These are phyloP conservation scores for Rhabdornis inornatus DNA, from an alignment of 2,113 vertebrate species.

Conservation along the genomic window DNA sequence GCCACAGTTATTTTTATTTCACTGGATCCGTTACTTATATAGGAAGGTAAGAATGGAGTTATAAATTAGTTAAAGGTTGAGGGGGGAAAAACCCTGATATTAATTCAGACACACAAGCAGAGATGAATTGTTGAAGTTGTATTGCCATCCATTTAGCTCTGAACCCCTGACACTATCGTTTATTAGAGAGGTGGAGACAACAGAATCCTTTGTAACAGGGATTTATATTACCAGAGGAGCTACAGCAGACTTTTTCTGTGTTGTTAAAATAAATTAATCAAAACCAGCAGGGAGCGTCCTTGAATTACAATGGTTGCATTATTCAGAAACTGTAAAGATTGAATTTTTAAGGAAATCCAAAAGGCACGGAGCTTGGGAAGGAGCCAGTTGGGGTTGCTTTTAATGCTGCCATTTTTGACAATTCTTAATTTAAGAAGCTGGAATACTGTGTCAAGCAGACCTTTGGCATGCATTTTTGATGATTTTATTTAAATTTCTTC, in stretches of 20 bases:
- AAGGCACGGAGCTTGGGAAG: not conserved
- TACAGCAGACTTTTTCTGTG: constrained; percentile 19
- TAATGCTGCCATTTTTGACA: constrained; percentile 25
- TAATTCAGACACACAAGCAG: not conserved
- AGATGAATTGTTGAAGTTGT: not conserved
- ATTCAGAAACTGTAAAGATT: constrained; percentile 29
- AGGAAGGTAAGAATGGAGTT: not conserved
- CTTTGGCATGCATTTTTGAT: not conserved
- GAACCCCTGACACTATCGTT: not conserved
- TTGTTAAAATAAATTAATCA: constrained; percentile 61
- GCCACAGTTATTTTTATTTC: not conserved
- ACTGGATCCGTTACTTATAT: not conserved
- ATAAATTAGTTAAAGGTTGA: not conserved
- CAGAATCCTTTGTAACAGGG: constrained; percentile 16
- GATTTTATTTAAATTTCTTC: not conserved
- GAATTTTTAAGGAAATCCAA: constrained; percentile 44
- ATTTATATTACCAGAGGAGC: constrained; percentile 21
- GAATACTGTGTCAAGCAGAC: not conserved
- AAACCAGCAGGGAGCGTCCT: constrained; percentile 20
- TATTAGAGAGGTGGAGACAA: constrained; percentile 16
- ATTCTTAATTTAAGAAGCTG: not conserved
- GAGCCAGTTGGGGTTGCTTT: not conserved
- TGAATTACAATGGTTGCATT: constrained; percentile 43
- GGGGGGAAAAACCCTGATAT: not conserved
- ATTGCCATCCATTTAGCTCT: not conserved